A percentile compares a stretch with the other conserved stretches of the same genome.
These are phyloP conservation scores for Dascillus cervinus DNA, from an alignment of 2,888 invertebrate species.

Conservation along the genomic window DNA sequence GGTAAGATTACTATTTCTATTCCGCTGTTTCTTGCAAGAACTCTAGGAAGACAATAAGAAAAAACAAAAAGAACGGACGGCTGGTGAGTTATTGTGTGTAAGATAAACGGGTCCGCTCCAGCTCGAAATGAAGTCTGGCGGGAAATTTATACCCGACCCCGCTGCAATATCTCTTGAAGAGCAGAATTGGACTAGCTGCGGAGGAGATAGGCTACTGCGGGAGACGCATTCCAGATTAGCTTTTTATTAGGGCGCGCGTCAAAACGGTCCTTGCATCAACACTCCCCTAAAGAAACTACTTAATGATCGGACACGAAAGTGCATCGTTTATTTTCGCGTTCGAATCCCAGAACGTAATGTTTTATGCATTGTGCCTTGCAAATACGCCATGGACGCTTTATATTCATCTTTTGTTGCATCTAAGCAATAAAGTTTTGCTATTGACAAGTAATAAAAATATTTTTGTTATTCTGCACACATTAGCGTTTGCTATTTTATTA, in stretches of 20 bases:
- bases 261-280: too few relatives aligned
- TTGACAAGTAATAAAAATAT: too few relatives aligned
- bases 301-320: too few relatives aligned
- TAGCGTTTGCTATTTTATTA: too few relatives aligned
- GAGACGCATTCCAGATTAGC: conserved; percentile 43
- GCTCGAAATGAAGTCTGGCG: conserved; percentile 64
- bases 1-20: conserved; percentile 44
- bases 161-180: conserved; percentile 43
- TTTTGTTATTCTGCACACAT: too few relatives aligned
- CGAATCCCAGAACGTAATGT: too few relatives aligned
- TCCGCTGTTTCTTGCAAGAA: conserved; percentile 41
- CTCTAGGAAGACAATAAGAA: conserved; percentile 41
- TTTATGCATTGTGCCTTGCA: too few relatives aligned
- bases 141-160: conserved; percentile 44
- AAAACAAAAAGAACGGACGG: conserved; percentile 40
- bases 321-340: too few relatives aligned
- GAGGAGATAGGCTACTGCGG: conserved; percentile 41
- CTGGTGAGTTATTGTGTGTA: conserved; percentile 58
- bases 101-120: conserved; percentile 64
- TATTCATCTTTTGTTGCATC: too few relatives aligned
- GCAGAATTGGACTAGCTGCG: conserved; percentile 43
- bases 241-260: conserved; percentile 36
- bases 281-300: too few relatives aligned
- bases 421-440: too few relatives aligned
- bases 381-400: too few relatives aligned